Conservation (phyloP, 2,888 invertebrate genomes). For the Malthinus flaveolus region DNA sequence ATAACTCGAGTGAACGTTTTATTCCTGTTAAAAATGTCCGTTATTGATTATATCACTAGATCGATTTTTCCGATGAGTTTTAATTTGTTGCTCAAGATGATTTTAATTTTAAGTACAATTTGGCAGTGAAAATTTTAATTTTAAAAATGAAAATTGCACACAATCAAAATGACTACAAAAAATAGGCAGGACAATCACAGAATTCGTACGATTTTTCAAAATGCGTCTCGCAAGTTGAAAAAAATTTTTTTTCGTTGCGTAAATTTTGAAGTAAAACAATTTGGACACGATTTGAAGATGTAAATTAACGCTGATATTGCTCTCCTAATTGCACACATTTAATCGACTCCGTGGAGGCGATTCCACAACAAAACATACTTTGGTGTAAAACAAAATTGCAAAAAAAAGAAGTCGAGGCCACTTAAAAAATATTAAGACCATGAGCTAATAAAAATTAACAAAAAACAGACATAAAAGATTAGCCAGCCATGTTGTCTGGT, state of each 20-base stretch:
- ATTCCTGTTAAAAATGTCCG: neutral
- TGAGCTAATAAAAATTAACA: neutral
- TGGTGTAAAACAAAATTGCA: slow-evolving; percentile 18
- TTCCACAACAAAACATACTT: slow-evolving; percentile 8
- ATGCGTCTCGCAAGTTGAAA: neutral
- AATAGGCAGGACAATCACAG: slow-evolving; percentile 4
- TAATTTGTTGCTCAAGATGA: too few species aligned
- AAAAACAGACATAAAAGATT: slow-evolving; percentile 8
- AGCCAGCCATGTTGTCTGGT: slow-evolving; percentile 7
- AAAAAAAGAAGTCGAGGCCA: slow-evolving; percentile 1
- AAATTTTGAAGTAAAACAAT: neutral
- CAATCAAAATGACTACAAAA: neutral
- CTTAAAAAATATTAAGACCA: neutral
- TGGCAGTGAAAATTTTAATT: neutral
- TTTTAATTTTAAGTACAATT: too few species aligned
- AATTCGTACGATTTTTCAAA: neutral
- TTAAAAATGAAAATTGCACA: slow-evolving; percentile 1
- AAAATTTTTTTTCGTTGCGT: neutral
- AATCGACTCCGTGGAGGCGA: slow-evolving; percentile 1
- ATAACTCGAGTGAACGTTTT: slow-evolving; percentile 2
- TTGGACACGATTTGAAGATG: neutral
- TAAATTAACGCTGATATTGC: slow-evolving; percentile 9
- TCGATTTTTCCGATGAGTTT: too few species aligned
- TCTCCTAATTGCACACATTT: slow-evolving; percentile 11
- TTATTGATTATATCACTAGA: neutral